Conservation (phyloP, 64 coral and sea anemone genomes). For the Cladopsammia gracilis region DNA sequence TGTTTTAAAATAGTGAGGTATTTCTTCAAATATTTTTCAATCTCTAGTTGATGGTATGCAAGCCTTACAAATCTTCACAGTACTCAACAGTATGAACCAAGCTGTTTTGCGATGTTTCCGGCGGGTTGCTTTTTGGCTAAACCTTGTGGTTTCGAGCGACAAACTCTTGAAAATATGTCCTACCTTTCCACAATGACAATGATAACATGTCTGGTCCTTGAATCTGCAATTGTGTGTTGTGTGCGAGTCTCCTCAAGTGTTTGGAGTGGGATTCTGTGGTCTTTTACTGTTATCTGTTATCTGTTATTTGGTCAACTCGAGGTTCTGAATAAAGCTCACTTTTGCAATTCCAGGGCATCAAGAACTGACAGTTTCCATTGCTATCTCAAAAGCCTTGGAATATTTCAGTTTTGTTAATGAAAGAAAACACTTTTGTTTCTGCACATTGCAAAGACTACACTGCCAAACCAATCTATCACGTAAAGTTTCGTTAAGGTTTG, state of each 20-base stretch:
- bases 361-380: conserved; percentile 32
- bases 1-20: neutral
- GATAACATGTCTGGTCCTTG: conserved; percentile 10
- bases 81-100: neutral
- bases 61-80: neutral
- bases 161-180: neutral
- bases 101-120: too few relatives aligned
- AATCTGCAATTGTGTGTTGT: conserved; percentile 8
- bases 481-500: too few relatives aligned
- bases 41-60: neutral
- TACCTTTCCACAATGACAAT: neutral
- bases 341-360: conserved; percentile 11
- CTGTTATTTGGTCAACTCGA: neutral
- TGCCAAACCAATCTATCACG: too few relatives aligned
- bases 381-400: conserved; percentile 30
- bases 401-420: neutral
- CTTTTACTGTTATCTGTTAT: neutral
- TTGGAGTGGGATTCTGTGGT: neutral
- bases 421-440: too few relatives aligned
- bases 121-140: neutral
- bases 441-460: too few relatives aligned
- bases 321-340: neutral
- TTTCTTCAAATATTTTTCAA: neutral
- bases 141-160: neutral
- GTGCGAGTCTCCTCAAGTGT: conserved; percentile 10